A percentile compares a stretch with the other conserved stretches of the same genome.
phyloP scores from a whole-genome alignment of 2,113 vertebrate species.

The Bubo bubo region DNA sequence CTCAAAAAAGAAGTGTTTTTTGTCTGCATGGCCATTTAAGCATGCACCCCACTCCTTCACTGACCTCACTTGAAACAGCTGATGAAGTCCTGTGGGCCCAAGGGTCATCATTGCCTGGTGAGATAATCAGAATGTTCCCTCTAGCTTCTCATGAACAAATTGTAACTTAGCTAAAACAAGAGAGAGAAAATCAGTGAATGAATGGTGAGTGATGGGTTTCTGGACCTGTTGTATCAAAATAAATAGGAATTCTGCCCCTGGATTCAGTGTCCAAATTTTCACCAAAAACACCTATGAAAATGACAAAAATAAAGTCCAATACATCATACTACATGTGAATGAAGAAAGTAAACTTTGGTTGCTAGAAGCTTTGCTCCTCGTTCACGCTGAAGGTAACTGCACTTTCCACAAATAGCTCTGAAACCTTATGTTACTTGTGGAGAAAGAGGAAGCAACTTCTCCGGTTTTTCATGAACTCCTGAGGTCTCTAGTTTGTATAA shows the following conservation, averaged over 20 bases:
- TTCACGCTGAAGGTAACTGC: neutral
- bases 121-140: neutral
- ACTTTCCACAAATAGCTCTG: neutral
- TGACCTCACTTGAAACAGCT: neutral
- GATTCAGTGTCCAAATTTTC: neutral
- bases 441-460: neutral
- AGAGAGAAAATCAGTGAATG: neutral
- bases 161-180: neutral
- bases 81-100: neutral
- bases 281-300: neutral
- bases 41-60: neutral
- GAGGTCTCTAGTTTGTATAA: neutral
- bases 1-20: neutral
- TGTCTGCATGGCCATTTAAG: neutral
- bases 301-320: neutral
- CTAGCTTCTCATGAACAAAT: neutral
- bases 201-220: neutral
- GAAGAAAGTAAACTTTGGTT: neutral
- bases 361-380: neutral
- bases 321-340: neutral
- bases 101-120: neutral
- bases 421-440: neutral
- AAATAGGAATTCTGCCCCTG: neutral
- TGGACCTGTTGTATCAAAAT: neutral
- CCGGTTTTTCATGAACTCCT: neutral